These are phyloP conservation scores for Turritopsis rubra DNA, from an alignment of 30 jellyfish, hydroid and myxozoan species.

Conservation along the genomic window DNA sequence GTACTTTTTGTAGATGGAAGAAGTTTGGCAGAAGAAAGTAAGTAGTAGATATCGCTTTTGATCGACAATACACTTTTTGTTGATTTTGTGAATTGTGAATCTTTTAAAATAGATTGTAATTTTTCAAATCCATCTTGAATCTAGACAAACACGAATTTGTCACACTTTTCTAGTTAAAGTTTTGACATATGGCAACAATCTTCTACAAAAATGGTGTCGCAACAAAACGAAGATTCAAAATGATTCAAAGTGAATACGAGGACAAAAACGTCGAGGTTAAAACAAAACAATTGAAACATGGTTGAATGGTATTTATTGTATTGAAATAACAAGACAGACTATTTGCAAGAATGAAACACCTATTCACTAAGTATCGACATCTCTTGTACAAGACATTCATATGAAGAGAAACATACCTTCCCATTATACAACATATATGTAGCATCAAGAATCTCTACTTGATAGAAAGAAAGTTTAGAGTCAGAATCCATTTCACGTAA, in stretches of 20 bases:
- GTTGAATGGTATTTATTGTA: no score
- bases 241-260: no score
- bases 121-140: neutral
- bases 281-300: no score
- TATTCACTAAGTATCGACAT: no score
- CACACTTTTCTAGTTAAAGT: no score
- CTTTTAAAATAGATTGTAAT: neutral
- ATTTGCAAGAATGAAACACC: no score
- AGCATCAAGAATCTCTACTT: constrained; percentile 13
- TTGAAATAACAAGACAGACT: no score
- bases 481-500: neutral
- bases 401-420: constrained; percentile 7
- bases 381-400: no score
- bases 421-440: constrained; percentile 13
- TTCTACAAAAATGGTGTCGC: no score
- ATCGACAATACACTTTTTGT: neutral
- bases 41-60: neutral
- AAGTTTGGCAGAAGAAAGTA: neutral
- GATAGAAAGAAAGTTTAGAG: neutral
- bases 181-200: no score
- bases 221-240: no score
- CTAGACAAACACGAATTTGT: neutral
- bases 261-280: no score
- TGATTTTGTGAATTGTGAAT: neutral
- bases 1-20: neutral